A percentile compares a stretch with the other conserved stretches of the same genome.
phyloP scores from a whole-genome alignment of 2,888 invertebrate genomes.

The Lampropteryx suffumata region DNA sequence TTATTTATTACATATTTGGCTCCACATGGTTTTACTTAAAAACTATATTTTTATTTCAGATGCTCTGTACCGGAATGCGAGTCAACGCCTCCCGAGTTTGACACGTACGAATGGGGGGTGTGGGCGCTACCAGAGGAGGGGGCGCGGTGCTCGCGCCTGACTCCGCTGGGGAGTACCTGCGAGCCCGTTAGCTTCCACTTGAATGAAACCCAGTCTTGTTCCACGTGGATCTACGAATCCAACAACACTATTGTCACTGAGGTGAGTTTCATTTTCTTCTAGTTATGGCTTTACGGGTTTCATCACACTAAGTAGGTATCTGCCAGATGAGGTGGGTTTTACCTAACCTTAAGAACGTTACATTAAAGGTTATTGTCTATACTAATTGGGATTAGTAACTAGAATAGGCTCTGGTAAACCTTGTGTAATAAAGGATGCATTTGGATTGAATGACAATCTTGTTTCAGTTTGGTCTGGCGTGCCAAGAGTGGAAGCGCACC shows the following conservation, averaged over 20 bases:
- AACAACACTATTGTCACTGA: constrained; percentile 64
- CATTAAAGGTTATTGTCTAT: too few relatives aligned
- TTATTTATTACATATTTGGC: too few relatives aligned
- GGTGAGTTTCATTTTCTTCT: constrained; percentile 39
- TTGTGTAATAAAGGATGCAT: too few relatives aligned
- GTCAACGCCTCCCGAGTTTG: constrained; percentile 45
- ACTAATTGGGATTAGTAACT: too few relatives aligned
- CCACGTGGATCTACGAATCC: constrained; percentile 62
- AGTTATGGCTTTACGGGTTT: too few relatives aligned
- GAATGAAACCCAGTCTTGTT: constrained; percentile 53
- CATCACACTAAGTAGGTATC: too few relatives aligned
- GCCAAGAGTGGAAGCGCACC: constrained; percentile 79
- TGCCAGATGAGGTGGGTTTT: too few relatives aligned
- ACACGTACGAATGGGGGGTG: constrained; percentile 56
- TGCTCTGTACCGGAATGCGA: constrained; percentile 76
- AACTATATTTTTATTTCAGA: constrained; percentile 45
- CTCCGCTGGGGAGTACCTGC: constrained; percentile 49
- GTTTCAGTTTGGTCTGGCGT: constrained; percentile 68
- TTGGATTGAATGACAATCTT: not conserved
- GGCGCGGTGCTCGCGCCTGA: constrained; percentile 54
- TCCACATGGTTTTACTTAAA: too few relatives aligned
- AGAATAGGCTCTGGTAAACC: too few relatives aligned
- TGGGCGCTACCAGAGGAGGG: constrained; percentile 62
- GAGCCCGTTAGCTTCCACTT: constrained; percentile 50
- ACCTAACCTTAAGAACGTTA: too few relatives aligned